These are phyloP conservation scores for Paramormyrops hopkinsi DNA, from an alignment of 2,797 vertebrate species.

Conservation along the genomic window DNA sequence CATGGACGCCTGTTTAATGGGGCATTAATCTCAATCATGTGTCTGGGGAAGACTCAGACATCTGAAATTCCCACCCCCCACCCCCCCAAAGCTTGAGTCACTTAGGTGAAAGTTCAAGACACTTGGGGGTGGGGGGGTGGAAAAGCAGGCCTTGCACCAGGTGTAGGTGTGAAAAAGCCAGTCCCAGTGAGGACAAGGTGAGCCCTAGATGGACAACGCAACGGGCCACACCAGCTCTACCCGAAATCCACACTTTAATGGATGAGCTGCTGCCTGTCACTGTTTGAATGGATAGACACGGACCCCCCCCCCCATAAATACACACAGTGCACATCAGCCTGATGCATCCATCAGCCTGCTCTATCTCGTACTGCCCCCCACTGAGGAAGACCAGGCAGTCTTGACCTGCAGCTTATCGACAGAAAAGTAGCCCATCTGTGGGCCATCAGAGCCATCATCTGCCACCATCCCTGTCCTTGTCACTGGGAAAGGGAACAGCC, in stretches of 20 bases:
- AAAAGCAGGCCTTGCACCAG: background rate
- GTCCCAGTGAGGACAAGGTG: background rate
- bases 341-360: background rate
- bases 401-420: background rate
- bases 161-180: background rate
- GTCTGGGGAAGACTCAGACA: conserved; percentile 42
- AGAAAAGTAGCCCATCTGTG: background rate
- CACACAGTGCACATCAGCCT: background rate
- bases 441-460: background rate
- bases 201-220: background rate
- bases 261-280: background rate
- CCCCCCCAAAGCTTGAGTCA: conserved; percentile 8
- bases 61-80: background rate
- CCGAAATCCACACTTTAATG: background rate
- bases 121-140: conserved; percentile 17
- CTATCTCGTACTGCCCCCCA: background rate
- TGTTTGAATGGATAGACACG: background rate
- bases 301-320: background rate
- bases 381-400: background rate
- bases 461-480: background rate
- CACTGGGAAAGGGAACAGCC: background rate
- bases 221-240: too few species aligned
- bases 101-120: conserved; percentile 27
- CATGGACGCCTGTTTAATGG: conserved; percentile 46
- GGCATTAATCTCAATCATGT: conserved; percentile 49